A percentile compares a stretch with the other conserved stretches of the same genome.
These are phyloP conservation scores for Beris morrisii DNA, from an alignment of 2,888 invertebrate species.

Conservation along the genomic window DNA sequence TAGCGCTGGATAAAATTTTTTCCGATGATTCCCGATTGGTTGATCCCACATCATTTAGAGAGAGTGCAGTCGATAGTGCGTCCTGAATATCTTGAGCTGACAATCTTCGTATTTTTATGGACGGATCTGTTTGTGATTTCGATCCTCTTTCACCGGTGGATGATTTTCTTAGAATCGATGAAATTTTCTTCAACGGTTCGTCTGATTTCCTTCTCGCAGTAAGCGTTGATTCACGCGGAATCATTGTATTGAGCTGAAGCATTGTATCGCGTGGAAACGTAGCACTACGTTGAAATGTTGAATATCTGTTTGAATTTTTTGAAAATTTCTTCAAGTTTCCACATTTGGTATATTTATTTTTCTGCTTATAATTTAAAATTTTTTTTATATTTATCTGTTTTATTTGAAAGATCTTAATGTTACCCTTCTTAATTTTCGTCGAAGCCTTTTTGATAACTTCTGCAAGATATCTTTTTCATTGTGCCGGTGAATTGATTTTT, in stretches of 20 bases:
- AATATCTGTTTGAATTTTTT: no score
- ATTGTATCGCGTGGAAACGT: no score
- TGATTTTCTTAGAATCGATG: background rate
- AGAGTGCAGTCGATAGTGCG: constrained; percentile 49
- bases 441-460: no score
- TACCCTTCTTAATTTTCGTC: no score
- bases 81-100: constrained; percentile 45
- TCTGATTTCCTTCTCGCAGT: background rate
- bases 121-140: background rate
- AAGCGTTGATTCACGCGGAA: no score
- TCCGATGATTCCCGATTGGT: constrained; percentile 1
- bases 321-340: background rate
- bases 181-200: background rate
- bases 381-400: background rate
- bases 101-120: constrained; percentile 13
- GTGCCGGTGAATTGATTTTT: constrained; percentile 20
- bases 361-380: background rate
- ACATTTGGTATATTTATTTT: background rate
- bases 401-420: no score
- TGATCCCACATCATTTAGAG: constrained; percentile 40
- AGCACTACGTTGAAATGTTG: no score
- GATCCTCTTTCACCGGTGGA: background rate
- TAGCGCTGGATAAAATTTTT: constrained; percentile 46
- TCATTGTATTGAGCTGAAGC: no score
- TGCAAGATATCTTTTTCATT: background rate